phyloP scores from a whole-genome alignment of 2,113 vertebrate genomes.

The Galeopterus variegatus region DNA sequence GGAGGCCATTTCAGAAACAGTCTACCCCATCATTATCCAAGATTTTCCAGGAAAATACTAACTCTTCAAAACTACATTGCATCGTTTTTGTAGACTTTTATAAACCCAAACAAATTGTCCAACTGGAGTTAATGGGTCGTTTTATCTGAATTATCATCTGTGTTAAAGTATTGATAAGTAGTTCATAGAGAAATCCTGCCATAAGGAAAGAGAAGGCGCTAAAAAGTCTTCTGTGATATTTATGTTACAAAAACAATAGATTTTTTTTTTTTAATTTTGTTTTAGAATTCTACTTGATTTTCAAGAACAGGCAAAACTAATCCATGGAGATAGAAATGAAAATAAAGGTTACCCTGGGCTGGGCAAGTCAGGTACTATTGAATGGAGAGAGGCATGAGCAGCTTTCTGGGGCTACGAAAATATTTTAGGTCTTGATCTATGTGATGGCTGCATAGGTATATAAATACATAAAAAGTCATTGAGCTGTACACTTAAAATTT shows the following conservation, averaged over 20 bases:
- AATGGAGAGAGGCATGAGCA: neutral
- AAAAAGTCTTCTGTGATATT: neutral
- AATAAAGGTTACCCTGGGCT: neutral
- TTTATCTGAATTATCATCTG: neutral
- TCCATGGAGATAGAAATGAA: neutral
- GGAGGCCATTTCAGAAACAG: neutral
- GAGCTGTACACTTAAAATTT: neutral
- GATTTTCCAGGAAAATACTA: conserved; percentile 41
- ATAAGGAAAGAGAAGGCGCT: neutral
- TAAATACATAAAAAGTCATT: neutral
- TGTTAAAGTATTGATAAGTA: neutral
- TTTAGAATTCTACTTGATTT: neutral
- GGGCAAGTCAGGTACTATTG: neutral
- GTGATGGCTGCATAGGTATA: neutral
- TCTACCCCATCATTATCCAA: neutral
- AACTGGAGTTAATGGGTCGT: neutral
- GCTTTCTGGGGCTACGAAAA: neutral
- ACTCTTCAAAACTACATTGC: neutral
- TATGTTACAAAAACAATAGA: neutral
- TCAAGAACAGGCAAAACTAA: conserved; percentile 4
- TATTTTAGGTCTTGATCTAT: neutral
- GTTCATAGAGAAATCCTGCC: neutral
- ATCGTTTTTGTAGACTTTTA: neutral
- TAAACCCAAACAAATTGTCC: conserved; percentile 21
- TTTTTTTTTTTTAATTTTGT: neutral